phyloP scores from a whole-genome alignment of 2,888 invertebrate species.

The Trypoxylon attenuatum region DNA sequence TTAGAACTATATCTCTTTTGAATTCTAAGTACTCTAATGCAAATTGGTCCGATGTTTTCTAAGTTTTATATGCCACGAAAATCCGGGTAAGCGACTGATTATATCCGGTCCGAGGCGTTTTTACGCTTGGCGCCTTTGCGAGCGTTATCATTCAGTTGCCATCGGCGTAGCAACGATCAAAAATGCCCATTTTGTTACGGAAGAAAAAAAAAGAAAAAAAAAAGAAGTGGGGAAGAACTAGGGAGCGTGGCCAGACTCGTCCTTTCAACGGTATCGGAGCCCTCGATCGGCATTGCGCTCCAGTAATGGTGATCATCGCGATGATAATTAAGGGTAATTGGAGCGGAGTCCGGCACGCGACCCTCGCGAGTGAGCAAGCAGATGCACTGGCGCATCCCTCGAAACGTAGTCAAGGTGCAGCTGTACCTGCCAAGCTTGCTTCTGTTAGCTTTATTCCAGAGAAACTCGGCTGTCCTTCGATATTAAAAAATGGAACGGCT shows the following conservation, averaged over 20 bases:
- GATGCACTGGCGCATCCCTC: conserved; percentile 44
- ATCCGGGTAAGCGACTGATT: conserved; percentile 10
- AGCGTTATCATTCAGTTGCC: conserved; percentile 3
- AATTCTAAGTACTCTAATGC: no score
- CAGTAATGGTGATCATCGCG: conserved; percentile 59
- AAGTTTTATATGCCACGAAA: no score
- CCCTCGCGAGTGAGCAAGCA: conserved; percentile 37
- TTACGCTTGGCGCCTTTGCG: background rate
- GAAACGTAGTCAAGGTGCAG: conserved; percentile 25
- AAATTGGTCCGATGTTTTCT: no score
- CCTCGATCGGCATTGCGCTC: conserved; percentile 56
- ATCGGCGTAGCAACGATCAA: conserved; percentile 13
- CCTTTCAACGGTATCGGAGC: conserved; percentile 41
- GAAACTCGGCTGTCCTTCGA: conserved; percentile 10
- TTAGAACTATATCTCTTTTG: no score
- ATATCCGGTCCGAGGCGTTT: conserved; percentile 10
- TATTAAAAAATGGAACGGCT: no score
- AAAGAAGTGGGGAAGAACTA: conserved; percentile 1
- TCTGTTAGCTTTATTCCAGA: no score
- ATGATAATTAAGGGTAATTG: conserved; percentile 64
- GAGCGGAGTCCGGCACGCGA: conserved; percentile 63
- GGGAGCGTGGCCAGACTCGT: conserved; percentile 6
- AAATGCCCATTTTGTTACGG: background rate
- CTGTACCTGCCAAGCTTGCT: conserved; percentile 36
- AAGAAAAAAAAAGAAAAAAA: conserved; percentile 1